Evolutionary conservation across 2,888 invertebrate species (phyloP).

Genomic region (Abrostola tripartita): DNA sequence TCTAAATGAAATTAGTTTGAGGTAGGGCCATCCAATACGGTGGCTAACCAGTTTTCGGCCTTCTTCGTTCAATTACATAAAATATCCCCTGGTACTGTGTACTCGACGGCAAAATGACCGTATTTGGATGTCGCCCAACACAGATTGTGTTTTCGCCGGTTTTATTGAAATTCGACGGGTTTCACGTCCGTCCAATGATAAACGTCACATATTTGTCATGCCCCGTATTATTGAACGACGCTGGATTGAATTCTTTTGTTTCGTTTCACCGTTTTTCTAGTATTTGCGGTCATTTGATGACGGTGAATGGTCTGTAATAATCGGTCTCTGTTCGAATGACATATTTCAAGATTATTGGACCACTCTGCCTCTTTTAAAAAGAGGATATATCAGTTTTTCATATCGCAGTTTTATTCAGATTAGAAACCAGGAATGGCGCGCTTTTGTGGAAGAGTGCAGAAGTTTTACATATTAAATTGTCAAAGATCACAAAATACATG

Average conservation of each 20-base stretch:
- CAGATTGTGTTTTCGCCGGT: slow-evolving; percentile 62
- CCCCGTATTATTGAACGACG: slow-evolving; percentile 47
- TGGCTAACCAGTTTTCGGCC: slow-evolving; percentile 43
- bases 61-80: slow-evolving; percentile 52
- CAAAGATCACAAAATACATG: slow-evolving; percentile 8
- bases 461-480: not conserved
- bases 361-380: too few relatives aligned
- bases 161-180: slow-evolving; percentile 65
- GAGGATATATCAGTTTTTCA: too few relatives aligned
- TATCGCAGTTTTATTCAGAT: too few relatives aligned
- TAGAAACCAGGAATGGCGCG: too few relatives aligned
- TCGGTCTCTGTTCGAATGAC: too few relatives aligned
- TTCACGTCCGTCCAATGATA: slow-evolving; percentile 52
- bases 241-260: slow-evolving; percentile 47
- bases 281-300: slow-evolving; percentile 24
- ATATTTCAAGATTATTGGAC: too few relatives aligned
- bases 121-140: slow-evolving; percentile 71
- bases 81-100: slow-evolving; percentile 37
- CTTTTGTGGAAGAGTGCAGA: too few relatives aligned
- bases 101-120: slow-evolving; percentile 54
- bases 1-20: slow-evolving; percentile 32
- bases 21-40: slow-evolving; percentile 43
- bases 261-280: slow-evolving; percentile 17
- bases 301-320: slow-evolving; percentile 3
- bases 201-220: slow-evolving; percentile 63